These are phyloP conservation scores for Climacteris rufus DNA, from an alignment of 2,113 vertebrate genomes.

Conservation along the genomic window DNA sequence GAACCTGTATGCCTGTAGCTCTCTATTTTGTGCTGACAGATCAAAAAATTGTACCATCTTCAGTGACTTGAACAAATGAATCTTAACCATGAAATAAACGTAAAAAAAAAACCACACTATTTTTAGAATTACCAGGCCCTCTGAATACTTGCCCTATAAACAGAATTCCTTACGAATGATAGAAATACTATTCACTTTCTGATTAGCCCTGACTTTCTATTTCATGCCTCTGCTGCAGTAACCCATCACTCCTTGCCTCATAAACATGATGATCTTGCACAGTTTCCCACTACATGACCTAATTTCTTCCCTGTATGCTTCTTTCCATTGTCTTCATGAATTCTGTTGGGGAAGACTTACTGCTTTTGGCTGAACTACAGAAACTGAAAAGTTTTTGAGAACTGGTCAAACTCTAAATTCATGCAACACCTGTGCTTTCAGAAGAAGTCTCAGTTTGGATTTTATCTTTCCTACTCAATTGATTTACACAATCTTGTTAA, in stretches of 20 bases:
- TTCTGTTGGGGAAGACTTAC: background rate
- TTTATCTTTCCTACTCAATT: background rate
- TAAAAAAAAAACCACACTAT: background rate
- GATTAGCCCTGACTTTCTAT: background rate
- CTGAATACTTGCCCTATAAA: background rate
- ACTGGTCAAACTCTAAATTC: background rate
- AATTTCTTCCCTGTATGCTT: background rate
- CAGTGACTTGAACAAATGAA: background rate
- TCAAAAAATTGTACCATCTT: background rate
- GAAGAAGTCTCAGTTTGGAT: background rate
- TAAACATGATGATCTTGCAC: background rate
- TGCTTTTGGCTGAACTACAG: background rate
- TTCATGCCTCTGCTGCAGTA: background rate
- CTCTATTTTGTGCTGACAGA: background rate
- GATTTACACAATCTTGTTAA: background rate
- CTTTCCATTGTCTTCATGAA: background rate
- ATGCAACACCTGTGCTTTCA: background rate
- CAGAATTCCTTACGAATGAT: fast-evolving
- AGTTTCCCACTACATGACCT: background rate
- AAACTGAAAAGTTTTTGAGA: background rate
- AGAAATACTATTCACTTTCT: background rate
- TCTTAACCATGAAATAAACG: background rate
- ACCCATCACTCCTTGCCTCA: background rate
- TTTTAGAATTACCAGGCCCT: background rate
- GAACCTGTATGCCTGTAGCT: background rate